A percentile compares a stretch with the other conserved stretches of the same genome.
Evolutionary conservation across 2,888 invertebrate genomes (phyloP).

Genomic region (Stratiomys singularior): DNA sequence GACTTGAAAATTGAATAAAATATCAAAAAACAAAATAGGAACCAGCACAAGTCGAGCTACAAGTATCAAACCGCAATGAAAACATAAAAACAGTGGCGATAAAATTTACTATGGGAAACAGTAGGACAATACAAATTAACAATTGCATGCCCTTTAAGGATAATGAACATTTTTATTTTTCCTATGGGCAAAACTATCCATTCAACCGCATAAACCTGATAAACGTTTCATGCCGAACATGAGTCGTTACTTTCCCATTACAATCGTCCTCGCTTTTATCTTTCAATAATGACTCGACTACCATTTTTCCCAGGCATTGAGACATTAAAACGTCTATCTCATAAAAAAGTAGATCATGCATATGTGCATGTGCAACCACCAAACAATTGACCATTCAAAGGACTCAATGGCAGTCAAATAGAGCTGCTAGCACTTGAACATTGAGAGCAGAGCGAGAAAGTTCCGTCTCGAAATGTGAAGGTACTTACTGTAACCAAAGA

Average conservation of each 20-base stretch:
- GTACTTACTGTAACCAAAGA: too few species aligned
- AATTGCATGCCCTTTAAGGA: background rate
- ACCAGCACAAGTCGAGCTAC: too few species aligned
- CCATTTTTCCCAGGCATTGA: background rate
- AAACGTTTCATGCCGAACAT: background rate
- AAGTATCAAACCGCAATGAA: background rate
- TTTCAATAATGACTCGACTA: background rate
- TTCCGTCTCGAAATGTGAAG: background rate
- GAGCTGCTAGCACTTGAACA: background rate
- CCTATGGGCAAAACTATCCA: constrained; percentile 1
- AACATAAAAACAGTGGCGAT: too few species aligned
- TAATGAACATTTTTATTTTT: background rate
- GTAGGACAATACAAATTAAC: constrained; percentile 2
- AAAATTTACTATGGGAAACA: background rate
- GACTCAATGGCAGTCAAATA: constrained; percentile 30
- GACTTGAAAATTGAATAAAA: background rate
- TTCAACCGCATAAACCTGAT: background rate
- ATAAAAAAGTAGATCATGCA: constrained; percentile 22
- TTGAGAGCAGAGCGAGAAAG: background rate
- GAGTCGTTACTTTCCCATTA: constrained; percentile 11
- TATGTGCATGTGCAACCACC: constrained; percentile 3
- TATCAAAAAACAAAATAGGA: background rate
- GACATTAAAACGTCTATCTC: constrained; percentile 15
- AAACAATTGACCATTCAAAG: constrained; percentile 24
- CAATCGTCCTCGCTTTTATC: constrained; percentile 27